A percentile compares a stretch with the other conserved stretches of the same genome.
phyloP scores from a whole-genome alignment of 1,140 invertebrate genomes.

The Drosophila grimshawi region DNA sequence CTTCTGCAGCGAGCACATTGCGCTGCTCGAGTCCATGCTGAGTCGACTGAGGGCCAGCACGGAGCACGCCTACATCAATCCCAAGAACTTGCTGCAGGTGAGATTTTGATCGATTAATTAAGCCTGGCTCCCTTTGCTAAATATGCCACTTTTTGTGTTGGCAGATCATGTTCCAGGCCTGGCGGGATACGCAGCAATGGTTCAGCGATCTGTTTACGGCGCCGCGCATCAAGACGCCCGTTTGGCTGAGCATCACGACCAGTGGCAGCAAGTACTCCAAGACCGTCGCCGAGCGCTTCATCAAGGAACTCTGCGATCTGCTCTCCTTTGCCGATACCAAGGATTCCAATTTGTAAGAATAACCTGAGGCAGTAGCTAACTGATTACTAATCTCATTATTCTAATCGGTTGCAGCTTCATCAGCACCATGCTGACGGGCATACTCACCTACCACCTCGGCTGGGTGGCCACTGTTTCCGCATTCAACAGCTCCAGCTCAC shows the following conservation, averaged over 20 bases:
- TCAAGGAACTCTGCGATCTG: constrained; percentile 87
- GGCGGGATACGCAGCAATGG: constrained; percentile 85
- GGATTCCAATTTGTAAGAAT: constrained; percentile 92
- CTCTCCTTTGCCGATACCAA: constrained; percentile 89
- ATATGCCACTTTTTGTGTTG: not conserved
- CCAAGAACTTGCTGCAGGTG: constrained; percentile 77
- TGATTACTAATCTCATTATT: constrained; percentile 1
- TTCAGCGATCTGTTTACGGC: constrained; percentile 89
- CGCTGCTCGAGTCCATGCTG: constrained; percentile 91
- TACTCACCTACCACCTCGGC: constrained; percentile 94
- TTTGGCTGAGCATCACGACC: constrained; percentile 89
- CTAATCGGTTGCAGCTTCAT: constrained; percentile 90
- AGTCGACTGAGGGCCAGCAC: constrained; percentile 89
- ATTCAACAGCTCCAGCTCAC: constrained; percentile 65
- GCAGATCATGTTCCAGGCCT: constrained; percentile 86
- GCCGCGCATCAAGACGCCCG: constrained; percentile 87
- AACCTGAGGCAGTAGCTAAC: not conserved
- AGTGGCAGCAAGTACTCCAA: constrained; percentile 84
- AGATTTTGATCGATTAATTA: not conserved
- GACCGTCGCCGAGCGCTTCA: constrained; percentile 85
- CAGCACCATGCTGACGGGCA: constrained; percentile 93
- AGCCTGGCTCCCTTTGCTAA: not conserved
- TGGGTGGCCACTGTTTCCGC: constrained; percentile 92
- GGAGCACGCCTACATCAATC: constrained; percentile 85
- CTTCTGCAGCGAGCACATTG: constrained; percentile 92